These are phyloP conservation scores for Archilochus colubris DNA, from an alignment of 2,113 vertebrate genomes.

Conservation along the genomic window DNA sequence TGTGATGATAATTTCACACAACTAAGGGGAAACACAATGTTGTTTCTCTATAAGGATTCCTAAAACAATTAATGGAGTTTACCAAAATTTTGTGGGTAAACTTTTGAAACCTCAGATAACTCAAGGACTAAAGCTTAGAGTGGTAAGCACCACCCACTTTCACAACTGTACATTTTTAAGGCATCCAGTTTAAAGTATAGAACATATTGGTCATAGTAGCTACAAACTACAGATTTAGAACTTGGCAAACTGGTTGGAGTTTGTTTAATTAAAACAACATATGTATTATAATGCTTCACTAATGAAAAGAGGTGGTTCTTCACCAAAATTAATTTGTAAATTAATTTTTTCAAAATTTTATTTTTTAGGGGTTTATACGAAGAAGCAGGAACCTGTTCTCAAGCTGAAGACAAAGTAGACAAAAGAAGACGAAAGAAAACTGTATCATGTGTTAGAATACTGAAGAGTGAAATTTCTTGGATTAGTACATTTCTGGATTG, in stretches of 20 bases:
- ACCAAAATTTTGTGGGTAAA: not conserved
- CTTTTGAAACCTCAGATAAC: not conserved
- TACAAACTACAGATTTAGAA: not conserved
- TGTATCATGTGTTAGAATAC: conserved; percentile 92
- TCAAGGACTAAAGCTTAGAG: not conserved
- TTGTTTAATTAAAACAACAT: not conserved
- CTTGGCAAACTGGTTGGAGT: not conserved
- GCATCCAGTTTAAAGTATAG: not conserved
- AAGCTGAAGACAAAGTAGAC: conserved; percentile 65
- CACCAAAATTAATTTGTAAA: not conserved
- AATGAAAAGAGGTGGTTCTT: not conserved
- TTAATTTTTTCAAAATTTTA: not conserved
- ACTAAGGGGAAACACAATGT: not conserved
- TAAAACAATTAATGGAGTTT: not conserved
- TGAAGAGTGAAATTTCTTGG: conserved; percentile 79
- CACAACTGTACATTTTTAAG: not conserved
- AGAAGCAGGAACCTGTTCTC: conserved; percentile 48
- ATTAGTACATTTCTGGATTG: conserved; percentile 86
- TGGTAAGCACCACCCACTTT: not conserved
- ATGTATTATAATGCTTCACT: not conserved
- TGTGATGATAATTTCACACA: not conserved
- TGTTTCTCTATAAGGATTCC: not conserved
- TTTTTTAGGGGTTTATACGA: conserved; percentile 67
- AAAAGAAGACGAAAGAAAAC: conserved; percentile 37
- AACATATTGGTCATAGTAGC: not conserved